phyloP scores from a whole-genome alignment of 53 echinoderm and acorn worm genomes.

The Apostichopus leukothele region DNA sequence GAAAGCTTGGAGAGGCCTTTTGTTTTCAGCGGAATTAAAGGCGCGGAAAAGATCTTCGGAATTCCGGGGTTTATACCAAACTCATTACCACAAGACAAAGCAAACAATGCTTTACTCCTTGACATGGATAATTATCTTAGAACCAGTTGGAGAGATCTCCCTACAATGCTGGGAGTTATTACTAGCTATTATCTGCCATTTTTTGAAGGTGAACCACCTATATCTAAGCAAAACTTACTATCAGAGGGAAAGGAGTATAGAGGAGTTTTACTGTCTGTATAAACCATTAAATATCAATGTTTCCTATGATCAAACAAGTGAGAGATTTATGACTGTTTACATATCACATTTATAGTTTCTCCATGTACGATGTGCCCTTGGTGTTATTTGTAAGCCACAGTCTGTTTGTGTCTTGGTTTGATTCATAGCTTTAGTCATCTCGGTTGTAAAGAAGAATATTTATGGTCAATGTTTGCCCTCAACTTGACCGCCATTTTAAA shows the following conservation, averaged over 20 bases:
- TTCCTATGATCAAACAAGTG: not conserved
- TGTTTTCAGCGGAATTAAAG: too few relatives aligned
- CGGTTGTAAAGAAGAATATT: not conserved
- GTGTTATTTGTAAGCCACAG: not conserved
- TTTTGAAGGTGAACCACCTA: not conserved
- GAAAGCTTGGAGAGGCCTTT: too few relatives aligned
- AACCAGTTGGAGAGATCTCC: too few relatives aligned
- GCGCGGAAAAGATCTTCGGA: too few relatives aligned
- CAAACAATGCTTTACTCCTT: too few relatives aligned
- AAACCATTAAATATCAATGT: not conserved
- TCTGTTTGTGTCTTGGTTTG: not conserved
- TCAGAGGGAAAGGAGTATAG: not conserved
- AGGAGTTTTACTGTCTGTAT: not conserved
- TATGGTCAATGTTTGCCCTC: not conserved
- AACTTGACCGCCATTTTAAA: not conserved
- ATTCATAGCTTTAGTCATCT: slow-evolving; percentile 12
- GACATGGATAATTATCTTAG: too few relatives aligned
- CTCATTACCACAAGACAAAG: too few relatives aligned
- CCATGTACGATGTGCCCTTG: not conserved
- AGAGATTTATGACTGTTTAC: slow-evolving; percentile 11
- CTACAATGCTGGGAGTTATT: too few relatives aligned
- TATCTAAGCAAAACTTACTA: not conserved
- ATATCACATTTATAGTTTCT: not conserved
- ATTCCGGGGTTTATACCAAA: too few relatives aligned
- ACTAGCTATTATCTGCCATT: not conserved